Evolutionary conservation across 1,140 invertebrate species (phyloP), one percentile per base, ranked within the genome.

Genomic region (Solenopsis fugax): DNA sequence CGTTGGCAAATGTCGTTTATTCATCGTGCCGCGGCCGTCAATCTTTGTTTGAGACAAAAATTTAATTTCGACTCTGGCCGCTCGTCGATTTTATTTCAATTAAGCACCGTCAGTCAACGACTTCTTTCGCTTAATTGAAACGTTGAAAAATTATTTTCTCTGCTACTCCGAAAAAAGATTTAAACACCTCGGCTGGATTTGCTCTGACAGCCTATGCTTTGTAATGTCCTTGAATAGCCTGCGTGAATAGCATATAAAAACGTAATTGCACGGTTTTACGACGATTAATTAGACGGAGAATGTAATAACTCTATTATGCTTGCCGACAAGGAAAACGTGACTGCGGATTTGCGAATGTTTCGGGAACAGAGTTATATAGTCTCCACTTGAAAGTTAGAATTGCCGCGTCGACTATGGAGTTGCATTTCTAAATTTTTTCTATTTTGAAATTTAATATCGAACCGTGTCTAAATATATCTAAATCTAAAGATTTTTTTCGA

Each of bases 1-100:
- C 7, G 37, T 48, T 75, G 48, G 52, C 80, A 56, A 82, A 50
- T 58, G 60, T 45, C 67, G 56, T 77, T 60, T 88, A 67, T 69
- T 45, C 58, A 52, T n/a, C 24, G 50, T 41, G 21, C 58, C n/a
- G n/a, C n/a, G n/a, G n/a, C n/a, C 73, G 82, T 78, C 72, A 65
- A 78, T 78, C 82, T 85, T 78, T 78, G 73, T 77, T 85, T 78
- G 73, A 85, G 60, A 60, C 73, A 65, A 84, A 84, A 84, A 84
- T 84, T 84, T 60, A 84, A 84, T 84, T 62, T 84, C 69, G 29
- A 73, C 41, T 24, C 24, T 56, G 56, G 24, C 41, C 24, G 54
- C 29, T 50, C 54, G 80, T 60, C 80, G 69, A 84, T 84, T 84
- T 84, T 73, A 75, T 84, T 84, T 84, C 80, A 84, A 84, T 84